phyloP scores from a whole-genome alignment of 2,113 vertebrate genomes.

The Solea senegalensis region DNA sequence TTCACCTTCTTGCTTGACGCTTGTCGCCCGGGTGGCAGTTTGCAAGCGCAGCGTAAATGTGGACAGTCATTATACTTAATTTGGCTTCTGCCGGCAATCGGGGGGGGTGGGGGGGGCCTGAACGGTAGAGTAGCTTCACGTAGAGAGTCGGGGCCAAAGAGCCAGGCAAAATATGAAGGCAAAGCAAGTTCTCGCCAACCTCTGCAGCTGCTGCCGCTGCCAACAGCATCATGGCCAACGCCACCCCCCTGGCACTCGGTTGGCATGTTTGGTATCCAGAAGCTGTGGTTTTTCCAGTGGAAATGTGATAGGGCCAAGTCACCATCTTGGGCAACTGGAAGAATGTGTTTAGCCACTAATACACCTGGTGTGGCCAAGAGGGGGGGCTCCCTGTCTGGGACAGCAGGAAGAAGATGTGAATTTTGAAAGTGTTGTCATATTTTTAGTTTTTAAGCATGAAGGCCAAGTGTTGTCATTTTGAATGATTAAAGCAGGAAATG shows the following conservation, averaged over 20 bases:
- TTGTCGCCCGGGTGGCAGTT: conserved; percentile 21
- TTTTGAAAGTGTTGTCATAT: not conserved
- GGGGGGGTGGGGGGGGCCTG: not conserved
- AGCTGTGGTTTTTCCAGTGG: conserved; percentile 76
- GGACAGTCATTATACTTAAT: conserved; percentile 7
- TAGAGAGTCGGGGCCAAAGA: conserved; percentile 32
- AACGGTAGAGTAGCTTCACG: conserved; percentile 6
- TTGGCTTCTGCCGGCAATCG: conserved; percentile 21
- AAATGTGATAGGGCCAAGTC: conserved; percentile 70
- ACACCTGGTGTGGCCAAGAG: conserved; percentile 64
- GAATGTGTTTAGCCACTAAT: conserved; percentile 52
- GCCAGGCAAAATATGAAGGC: conserved; percentile 60
- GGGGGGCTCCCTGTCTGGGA: conserved; percentile 8
- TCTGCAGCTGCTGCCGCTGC: conserved; percentile 57
- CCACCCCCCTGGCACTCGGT: conserved; percentile 56
- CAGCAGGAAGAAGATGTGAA: conserved; percentile 7
- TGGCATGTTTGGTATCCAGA: conserved; percentile 73
- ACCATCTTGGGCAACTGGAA: conserved; percentile 42
- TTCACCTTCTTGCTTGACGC: not conserved
- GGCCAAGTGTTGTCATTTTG: conserved; percentile 9
- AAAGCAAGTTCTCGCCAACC: conserved; percentile 41
- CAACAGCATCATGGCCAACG: conserved; percentile 54
- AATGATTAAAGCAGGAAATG: conserved; percentile 45
- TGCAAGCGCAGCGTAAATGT: conserved; percentile 13
- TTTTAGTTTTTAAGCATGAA: not conserved